Base-by-base conservation (phyloP, 2,797 vertebrate genomes). In the Periparus ater region DNA sequence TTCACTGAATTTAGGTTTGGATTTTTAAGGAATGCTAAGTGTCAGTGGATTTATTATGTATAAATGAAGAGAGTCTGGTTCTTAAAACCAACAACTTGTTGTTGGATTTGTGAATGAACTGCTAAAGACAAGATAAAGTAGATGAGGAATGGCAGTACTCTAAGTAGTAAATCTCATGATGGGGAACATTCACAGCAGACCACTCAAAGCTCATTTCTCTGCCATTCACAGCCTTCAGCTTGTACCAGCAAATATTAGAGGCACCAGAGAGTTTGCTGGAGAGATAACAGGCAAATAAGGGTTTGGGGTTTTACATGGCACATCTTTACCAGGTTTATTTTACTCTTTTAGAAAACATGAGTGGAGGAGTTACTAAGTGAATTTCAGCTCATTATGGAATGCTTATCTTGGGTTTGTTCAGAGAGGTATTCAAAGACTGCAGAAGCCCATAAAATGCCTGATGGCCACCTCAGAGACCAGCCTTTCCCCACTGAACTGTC, bases 241-340 rank as follows among this genome's bases (percentile, higher is more conserved):
- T 2, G 2, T 32, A n/a, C 42, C 34, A 45, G 18, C 0, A 0
- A 67, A 36, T 47, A 66, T 11, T 29, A 63, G 15, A 58, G 63
- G 32, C 40, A 87, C 11, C 27, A 88, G 50, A 81, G 79, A 81
- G 88, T 25, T 53, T 74, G 13, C 54, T 71, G 68, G 45, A 83
- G 42, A 85, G 22, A 73, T 25, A 66, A 26, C 0, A 0, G 11
- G 27, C 60, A 79, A 79, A 26, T 26, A 48, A 74, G 13, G 27
- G 13, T 16, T 76, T 67, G 26, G 47, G 13, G 38, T 44, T 93
- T 62, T 40, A 36, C 12, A 8, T 0, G 30, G 54, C 1, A 1
- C 53, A 75, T 62, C 82, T 83, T 85, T 57, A 87, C 51, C 75
- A 91, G 34, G 17, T 62, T 85, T 72, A 77, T 81, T 89, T 63